phyloP scores from a whole-genome alignment of 2,888 invertebrate species.

The Escarpia spicata region DNA sequence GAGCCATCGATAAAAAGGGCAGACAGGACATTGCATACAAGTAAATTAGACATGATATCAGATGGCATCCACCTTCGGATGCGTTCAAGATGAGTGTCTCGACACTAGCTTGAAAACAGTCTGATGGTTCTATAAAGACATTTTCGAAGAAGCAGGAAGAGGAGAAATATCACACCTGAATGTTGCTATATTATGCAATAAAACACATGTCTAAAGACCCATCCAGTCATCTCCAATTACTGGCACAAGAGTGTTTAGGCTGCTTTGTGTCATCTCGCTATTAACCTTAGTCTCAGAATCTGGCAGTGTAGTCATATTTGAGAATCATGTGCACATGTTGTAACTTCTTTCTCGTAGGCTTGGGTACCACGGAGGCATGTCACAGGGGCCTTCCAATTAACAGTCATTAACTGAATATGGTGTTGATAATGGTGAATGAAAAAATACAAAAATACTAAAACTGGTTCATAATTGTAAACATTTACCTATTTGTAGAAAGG shows the following conservation, averaged over 20 bases:
- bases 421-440: too few species aligned
- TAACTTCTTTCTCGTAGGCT: background rate
- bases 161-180: background rate
- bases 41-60: constrained; percentile 12
- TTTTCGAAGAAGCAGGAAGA: background rate
- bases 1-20: background rate
- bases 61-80: background rate
- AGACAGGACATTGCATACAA: background rate
- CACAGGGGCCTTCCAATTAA: background rate
- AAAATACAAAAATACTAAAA: too few species aligned
- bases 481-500: too few species aligned
- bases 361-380: background rate
- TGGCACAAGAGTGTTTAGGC: constrained; percentile 8
- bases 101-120: background rate
- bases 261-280: background rate
- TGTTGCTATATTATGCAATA: background rate
- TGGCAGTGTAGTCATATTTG: background rate
- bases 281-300: background rate
- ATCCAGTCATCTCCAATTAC: background rate
- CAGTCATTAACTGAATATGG: too few species aligned
- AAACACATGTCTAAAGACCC: background rate
- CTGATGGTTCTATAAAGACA: background rate
- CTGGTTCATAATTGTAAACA: too few species aligned
- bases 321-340: background rate
- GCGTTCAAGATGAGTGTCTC: background rate